Base-by-base conservation (phyloP, 2,797 vertebrate genomes). In the Podarcis siculus region DNA sequence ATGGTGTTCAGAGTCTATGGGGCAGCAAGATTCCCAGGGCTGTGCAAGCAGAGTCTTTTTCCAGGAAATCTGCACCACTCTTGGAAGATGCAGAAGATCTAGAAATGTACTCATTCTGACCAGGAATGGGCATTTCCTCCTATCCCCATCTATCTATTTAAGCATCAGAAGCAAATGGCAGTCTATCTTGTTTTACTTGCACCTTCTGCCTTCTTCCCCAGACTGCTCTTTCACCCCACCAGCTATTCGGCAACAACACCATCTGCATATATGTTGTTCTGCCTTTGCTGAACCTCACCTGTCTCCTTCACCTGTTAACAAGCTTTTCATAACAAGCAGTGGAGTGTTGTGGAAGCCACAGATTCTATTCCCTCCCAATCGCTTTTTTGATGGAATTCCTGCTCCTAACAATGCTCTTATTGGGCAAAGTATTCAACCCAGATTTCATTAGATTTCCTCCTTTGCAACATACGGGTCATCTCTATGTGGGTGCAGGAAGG, bases 241-340 rank as follows among this genome's bases (percentile, higher is more conserved):
- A 87, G 49, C 77, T 79, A 84, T 92, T 73, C 87, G 89, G 87
- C 86, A 73, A 91, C 86, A 75, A 86, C 66, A 25, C 66, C 83
- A 80, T 61, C 5, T 61, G 58, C 72, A 37, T 89, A 89, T 91
- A 45, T 72, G 49, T 78, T 92, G 66, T 0, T 90, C 90, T 91
- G 84, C 91, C 71, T 86, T 79, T 5, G 3, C 79, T 89, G 90
- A 94, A 92, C 87, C 79, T 94, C 88, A 93, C 89, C 79, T 92
- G 84, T 92, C 92, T 91, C 87, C 93, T 95, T 93, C 76, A 91
- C 94, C 89, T 92, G 82, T 89, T 92, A 92, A 90, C 77, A 91
- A 90, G 84, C 84, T 90, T 95, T 93, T 92, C 80, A 87, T 89
- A 94, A 93, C 86, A 93, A 94, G 90, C 1, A 0, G 78, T 12